Evolutionary conservation across 2,797 vertebrate genomes (phyloP), one percentile per base, ranked within the genome.

Genomic region (Ibycter americanus): DNA sequence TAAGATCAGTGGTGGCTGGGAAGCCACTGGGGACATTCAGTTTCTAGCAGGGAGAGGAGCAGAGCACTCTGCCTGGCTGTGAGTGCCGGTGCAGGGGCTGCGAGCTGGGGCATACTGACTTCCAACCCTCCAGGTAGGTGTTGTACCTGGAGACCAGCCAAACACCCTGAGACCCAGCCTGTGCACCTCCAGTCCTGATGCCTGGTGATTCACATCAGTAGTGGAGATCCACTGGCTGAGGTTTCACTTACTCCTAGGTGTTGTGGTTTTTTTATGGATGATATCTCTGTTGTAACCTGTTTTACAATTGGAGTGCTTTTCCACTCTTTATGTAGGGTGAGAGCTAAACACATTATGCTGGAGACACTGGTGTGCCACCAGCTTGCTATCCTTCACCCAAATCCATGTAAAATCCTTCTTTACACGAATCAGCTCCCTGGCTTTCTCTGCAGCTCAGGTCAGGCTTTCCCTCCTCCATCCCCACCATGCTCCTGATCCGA

Each of bases 21-120:
- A 71, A 78, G 76, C 38, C 54, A 4, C 34, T 22, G 51, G 55
- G 67, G 65, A 40, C 1, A 2, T 23, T 21, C 19, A 15, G 15
- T 15, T 55, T 38, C 52, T 29, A 55, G 79, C 79, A 66, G 66
- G 29, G 66, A 40, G 20, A 47, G 78, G 67, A 59, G 59, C 88
- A 59, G 73, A 47, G 38, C 38, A 25, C 52, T 63, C 40, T 26
- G 38, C 66, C 73, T 47, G 66, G 59, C 59, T 46, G 26, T 25
- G 29, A 15, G 62, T 26, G 63, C 56, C 9, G 27, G 61, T 31
- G 51, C 26, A 27, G 58, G 34, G 32, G 12, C 47, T 79, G 25
- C 0, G 7, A 44, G 36, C 31, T 23, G 44, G 68, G 32, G 19
- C 14, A 10, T 2, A 1, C 65, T 14, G 17, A 15, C 12, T 56